These are phyloP conservation scores for Leucosticte australis DNA, from an alignment of 2,113 vertebrate species.

Conservation along the genomic window DNA sequence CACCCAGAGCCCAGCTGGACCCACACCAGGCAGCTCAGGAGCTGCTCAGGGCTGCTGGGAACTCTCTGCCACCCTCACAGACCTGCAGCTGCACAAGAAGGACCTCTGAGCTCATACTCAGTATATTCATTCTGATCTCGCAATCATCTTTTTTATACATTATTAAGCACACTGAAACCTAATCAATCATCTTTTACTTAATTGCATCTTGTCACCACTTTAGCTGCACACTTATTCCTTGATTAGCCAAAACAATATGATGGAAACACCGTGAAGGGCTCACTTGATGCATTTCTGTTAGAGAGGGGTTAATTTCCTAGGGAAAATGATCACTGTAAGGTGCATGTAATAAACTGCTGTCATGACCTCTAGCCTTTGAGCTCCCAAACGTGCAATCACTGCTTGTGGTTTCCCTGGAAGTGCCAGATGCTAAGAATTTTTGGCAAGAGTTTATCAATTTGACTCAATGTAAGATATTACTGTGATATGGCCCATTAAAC, in stretches of 20 bases:
- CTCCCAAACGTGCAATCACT: constrained; percentile 61
- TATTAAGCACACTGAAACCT: constrained; percentile 14
- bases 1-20: background rate
- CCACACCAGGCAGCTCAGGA: background rate
- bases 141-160: background rate
- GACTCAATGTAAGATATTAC: constrained; percentile 41
- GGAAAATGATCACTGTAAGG: constrained; percentile 62
- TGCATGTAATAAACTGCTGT: constrained; percentile 71
- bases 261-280: background rate
- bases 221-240: background rate
- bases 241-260: constrained; percentile 48
- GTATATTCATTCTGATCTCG: background rate
- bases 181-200: constrained; percentile 63
- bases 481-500: constrained; percentile 51
- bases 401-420: constrained; percentile 38
- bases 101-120: background rate
- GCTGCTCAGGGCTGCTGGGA: accelerated
- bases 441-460: constrained; percentile 62
- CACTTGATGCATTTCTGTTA: constrained; percentile 21
- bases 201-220: constrained; percentile 47
- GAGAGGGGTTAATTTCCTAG: constrained; percentile 46
- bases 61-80: background rate
- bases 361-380: constrained; percentile 62
- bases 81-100: background rate
- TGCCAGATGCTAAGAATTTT: constrained; percentile 62